Percentiles rank a stretch among this genome's conserved stretches.
Conservation (phyloP, 2,797 vertebrate species). For the Rhinoraja longicauda region DNA sequence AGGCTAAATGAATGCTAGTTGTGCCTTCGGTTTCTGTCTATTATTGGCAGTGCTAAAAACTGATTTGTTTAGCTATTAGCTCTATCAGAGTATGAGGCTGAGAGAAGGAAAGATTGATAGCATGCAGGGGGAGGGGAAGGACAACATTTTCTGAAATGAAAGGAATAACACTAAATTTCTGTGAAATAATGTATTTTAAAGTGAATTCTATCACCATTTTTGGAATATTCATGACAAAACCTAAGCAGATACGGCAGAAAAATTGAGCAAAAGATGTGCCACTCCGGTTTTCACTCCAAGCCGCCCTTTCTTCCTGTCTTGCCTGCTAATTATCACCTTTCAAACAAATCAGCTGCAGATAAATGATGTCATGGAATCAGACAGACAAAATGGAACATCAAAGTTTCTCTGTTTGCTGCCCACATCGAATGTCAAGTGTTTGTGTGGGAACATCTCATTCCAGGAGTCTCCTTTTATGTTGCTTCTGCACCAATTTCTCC, state of each 20-base stretch:
- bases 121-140: not conserved
- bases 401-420: too few relatives aligned
- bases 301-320: not conserved
- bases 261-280: not conserved
- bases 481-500: too few relatives aligned
- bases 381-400: too few relatives aligned
- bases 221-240: not conserved
- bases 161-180: not conserved
- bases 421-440: too few relatives aligned
- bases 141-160: not conserved
- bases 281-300: not conserved
- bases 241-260: not conserved
- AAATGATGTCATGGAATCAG: not conserved
- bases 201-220: not conserved
- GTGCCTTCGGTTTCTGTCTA: not conserved
- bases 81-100: not conserved
- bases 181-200: not conserved
- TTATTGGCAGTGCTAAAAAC: not conserved
- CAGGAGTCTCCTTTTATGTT: too few relatives aligned
- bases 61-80: not conserved
- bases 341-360: not conserved
- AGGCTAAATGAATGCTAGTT: not conserved
- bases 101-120: not conserved
- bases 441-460: too few relatives aligned
- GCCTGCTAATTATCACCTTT: not conserved